phyloP scores from a whole-genome alignment of 53 echinoderm and acorn worm genomes.

The Echinometra lucunter region DNA sequence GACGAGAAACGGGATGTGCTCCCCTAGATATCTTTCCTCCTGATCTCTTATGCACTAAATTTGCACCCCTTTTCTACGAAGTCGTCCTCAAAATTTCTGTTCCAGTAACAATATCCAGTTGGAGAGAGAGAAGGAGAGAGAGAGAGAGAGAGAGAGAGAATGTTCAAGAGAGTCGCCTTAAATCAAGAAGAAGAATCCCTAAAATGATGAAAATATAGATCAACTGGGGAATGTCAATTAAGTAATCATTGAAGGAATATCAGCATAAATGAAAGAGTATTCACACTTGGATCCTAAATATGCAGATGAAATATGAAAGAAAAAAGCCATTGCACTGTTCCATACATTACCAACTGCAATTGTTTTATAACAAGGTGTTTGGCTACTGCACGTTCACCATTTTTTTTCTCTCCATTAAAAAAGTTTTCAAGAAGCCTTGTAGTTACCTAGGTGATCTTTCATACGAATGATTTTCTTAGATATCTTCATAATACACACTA shows the following conservation, averaged over 20 bases:
- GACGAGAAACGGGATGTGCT: constrained; percentile 19
- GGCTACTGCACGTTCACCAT: too few species aligned
- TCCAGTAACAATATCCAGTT: neutral
- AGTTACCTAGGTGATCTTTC: neutral
- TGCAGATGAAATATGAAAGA: neutral
- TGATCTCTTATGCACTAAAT: constrained; percentile 28
- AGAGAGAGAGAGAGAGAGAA: neutral
- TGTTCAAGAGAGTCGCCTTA: neutral
- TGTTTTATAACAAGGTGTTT: too few species aligned
- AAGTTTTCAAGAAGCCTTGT: too few species aligned
- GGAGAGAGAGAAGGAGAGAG: constrained; percentile 11
- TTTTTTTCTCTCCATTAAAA: too few species aligned
- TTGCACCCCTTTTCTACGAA: constrained; percentile 51
- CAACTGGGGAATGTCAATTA: too few species aligned
- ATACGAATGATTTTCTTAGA: neutral
- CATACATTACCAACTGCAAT: too few species aligned
- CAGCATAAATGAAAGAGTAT: too few species aligned
- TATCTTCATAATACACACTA: too few species aligned
- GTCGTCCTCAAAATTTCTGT: neutral
- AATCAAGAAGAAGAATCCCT: neutral
- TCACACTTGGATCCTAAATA: neutral
- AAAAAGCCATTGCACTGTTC: too few species aligned
- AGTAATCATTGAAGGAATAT: too few species aligned
- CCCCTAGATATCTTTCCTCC: constrained; percentile 10
- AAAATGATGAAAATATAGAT: too few species aligned